Percentiles rank a stretch among this genome's conserved stretches.
phyloP scores from a whole-genome alignment of 1,140 invertebrate genomes.

The Atopsyche davidsoni region DNA sequence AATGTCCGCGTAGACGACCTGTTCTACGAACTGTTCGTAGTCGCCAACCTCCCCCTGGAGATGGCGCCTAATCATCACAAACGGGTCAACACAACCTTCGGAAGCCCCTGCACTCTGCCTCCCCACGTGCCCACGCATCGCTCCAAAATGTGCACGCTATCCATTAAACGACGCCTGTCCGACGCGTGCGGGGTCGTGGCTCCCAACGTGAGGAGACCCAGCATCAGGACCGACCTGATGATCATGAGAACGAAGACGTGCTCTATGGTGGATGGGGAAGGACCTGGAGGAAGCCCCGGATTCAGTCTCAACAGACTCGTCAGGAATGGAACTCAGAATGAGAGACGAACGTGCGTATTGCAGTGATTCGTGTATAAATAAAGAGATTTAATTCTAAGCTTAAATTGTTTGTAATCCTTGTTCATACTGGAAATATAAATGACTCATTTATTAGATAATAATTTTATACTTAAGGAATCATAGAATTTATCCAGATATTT shows the following conservation, averaged over 20 bases:
- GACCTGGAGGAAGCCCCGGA: slow-evolving; percentile 44
- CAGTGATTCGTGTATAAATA: slow-evolving; percentile 36
- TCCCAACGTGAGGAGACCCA: slow-evolving; percentile 74
- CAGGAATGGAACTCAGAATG: slow-evolving; percentile 36
- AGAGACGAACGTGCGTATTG: slow-evolving; percentile 40
- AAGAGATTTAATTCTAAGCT: not conserved
- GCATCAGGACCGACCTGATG: slow-evolving; percentile 78
- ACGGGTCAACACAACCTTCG: slow-evolving; percentile 61
- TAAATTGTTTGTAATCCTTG: not conserved
- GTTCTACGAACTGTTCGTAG: slow-evolving; percentile 73
- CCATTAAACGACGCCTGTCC: slow-evolving; percentile 70
- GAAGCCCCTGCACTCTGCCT: slow-evolving; percentile 63
- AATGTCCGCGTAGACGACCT: slow-evolving; percentile 74
- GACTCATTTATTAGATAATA: not conserved
- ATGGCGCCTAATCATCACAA: slow-evolving; percentile 85
- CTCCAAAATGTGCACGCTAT: slow-evolving; percentile 67
- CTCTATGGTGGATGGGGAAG: slow-evolving; percentile 56
- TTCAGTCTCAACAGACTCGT: slow-evolving; percentile 45
- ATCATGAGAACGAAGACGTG: slow-evolving; percentile 76
- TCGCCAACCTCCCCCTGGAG: slow-evolving; percentile 73
- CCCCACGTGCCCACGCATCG: slow-evolving; percentile 58
- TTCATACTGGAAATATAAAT: too few species aligned
- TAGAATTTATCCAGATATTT: not conserved
- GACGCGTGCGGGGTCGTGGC: slow-evolving; percentile 81
- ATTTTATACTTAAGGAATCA: not conserved